Percentiles rank a stretch among this genome's conserved stretches.
These are phyloP conservation scores for Gephyroberyx darwinii DNA, from an alignment of 2,797 vertebrate genomes.

Conservation along the genomic window DNA sequence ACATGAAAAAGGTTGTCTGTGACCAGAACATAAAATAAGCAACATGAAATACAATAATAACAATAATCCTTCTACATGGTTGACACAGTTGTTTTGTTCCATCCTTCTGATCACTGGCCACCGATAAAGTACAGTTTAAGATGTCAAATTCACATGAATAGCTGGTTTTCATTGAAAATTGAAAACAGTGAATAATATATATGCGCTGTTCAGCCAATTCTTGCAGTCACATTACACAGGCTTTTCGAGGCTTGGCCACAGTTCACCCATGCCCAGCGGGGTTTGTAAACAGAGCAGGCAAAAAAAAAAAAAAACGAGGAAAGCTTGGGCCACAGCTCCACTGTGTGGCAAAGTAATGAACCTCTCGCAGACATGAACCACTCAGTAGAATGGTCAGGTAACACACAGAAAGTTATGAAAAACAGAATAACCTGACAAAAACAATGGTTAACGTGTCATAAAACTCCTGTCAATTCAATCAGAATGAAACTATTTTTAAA, in stretches of 20 bases:
- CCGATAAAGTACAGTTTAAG: not conserved
- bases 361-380: not conserved
- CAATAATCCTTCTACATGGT: not conserved
- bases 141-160: not conserved
- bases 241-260: not conserved
- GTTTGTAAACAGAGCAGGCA: not conserved
- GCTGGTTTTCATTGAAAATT: conserved; percentile 30
- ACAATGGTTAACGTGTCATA: not conserved
- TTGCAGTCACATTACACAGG: conserved; percentile 1
- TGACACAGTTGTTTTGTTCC: conserved; percentile 3
- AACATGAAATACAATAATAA: conserved; percentile 28
- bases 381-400: not conserved
- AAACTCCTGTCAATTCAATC: not conserved
- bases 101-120: conserved; percentile 1
- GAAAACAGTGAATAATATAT: conserved; percentile 18
- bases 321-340: conserved; percentile 68
- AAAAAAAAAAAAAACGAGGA: not conserved
- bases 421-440: not conserved
- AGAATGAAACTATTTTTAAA: too few relatives aligned
- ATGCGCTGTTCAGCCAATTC: not conserved
- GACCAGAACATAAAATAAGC: conserved; percentile 36
- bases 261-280: too few relatives aligned
- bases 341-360: conserved; percentile 49
- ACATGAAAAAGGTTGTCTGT: conserved; percentile 31
- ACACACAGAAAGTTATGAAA: not conserved